phyloP scores from a whole-genome alignment of 2,888 invertebrate genomes.

The Lepas anatifera region DNA sequence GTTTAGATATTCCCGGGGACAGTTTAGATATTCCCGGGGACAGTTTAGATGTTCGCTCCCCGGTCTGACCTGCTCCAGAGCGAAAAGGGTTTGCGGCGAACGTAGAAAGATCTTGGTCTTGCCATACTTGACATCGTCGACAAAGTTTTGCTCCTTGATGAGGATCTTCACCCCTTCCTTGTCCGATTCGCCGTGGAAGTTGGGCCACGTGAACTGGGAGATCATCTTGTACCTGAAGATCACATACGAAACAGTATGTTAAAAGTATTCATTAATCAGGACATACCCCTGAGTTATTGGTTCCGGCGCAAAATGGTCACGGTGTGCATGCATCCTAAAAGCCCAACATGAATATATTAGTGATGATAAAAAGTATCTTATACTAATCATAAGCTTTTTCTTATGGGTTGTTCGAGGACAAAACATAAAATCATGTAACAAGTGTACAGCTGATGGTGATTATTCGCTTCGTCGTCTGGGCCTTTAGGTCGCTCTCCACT shows the following conservation, averaged over 20 bases:
- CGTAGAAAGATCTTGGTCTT: conserved; percentile 92
- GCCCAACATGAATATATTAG: too few relatives aligned
- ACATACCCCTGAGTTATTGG: background rate
- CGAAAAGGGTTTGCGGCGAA: conserved; percentile 80
- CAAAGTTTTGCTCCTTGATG: conserved; percentile 61
- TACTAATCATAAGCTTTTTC: too few relatives aligned
- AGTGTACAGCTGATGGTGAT: too few relatives aligned
- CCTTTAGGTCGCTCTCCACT: too few relatives aligned
- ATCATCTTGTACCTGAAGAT: conserved; percentile 83
- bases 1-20: too few relatives aligned
- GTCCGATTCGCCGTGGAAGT: conserved; percentile 63
- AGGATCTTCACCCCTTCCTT: conserved; percentile 75
- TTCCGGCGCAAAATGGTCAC: too few relatives aligned
- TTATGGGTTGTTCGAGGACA: too few relatives aligned
- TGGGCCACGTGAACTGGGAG: conserved; percentile 92
- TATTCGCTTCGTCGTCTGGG: too few relatives aligned
- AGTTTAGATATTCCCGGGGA: too few relatives aligned
- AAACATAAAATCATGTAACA: conserved; percentile 5
- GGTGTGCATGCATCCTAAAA: too few relatives aligned
- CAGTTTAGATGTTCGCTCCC: too few relatives aligned
- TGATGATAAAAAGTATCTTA: too few relatives aligned
- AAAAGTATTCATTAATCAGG: background rate
- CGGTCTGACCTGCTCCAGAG: conserved; percentile 54
- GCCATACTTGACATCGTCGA: conserved; percentile 81
- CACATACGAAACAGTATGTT: conserved; percentile 19